Conservation (phyloP, 2,888 invertebrate species). For the Leucozona laternaria region DNA sequence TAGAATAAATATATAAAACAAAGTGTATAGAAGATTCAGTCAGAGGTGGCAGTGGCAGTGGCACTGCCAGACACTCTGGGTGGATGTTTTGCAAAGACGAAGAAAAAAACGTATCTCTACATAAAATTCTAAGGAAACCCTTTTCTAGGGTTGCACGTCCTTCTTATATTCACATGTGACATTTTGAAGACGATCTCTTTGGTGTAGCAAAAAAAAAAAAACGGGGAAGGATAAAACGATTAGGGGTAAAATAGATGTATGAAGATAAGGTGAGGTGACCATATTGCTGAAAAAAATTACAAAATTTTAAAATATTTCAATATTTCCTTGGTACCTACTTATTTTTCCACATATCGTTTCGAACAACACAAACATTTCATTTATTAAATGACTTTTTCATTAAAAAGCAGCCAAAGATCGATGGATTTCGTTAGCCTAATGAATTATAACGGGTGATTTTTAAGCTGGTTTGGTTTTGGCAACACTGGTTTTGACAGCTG, state of each 20-base stretch:
- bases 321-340: too few relatives aligned
- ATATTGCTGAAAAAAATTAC: too few relatives aligned
- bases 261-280: not conserved
- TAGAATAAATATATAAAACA: slow-evolving; percentile 1
- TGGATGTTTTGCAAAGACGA: slow-evolving; percentile 15
- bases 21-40: slow-evolving; percentile 2
- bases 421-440: too few relatives aligned
- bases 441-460: too few relatives aligned
- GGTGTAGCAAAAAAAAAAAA: slow-evolving; percentile 2
- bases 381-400: too few relatives aligned
- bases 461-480: too few relatives aligned
- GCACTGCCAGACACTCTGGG: slow-evolving; percentile 36
- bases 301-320: too few relatives aligned
- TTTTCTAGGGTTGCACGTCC: slow-evolving; percentile 19
- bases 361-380: too few relatives aligned
- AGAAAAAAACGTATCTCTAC: not conserved
- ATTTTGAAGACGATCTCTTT: slow-evolving; percentile 22
- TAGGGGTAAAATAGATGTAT: slow-evolving; percentile 25
- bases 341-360: too few relatives aligned
- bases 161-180: slow-evolving; percentile 61
- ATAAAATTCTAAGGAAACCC: slow-evolving; percentile 58
- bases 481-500: too few relatives aligned
- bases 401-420: too few relatives aligned
- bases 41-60: slow-evolving; percentile 19
- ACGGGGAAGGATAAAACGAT: slow-evolving; percentile 42